phyloP scores from a whole-genome alignment of 2,113 vertebrate genomes.

The Microtus ochrogaster region DNA sequence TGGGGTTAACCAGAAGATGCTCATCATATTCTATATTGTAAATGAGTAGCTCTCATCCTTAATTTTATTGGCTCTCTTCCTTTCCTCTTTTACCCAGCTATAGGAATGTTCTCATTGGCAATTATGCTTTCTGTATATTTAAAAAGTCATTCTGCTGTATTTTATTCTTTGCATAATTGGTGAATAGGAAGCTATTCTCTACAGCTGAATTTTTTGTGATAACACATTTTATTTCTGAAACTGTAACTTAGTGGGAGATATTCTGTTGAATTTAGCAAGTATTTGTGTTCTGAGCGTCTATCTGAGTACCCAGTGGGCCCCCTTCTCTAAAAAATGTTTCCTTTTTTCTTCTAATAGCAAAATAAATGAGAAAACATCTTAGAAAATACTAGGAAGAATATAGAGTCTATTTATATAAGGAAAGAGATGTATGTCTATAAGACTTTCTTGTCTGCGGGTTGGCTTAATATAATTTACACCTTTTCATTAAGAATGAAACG shows the following conservation, averaged over 20 bases:
- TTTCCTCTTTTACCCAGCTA: not conserved
- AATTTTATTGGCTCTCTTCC: not conserved
- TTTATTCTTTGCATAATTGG: conserved; percentile 11
- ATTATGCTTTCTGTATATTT: conserved; percentile 23
- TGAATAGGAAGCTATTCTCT: not conserved
- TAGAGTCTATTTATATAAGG: not conserved
- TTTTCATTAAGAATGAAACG: conserved; percentile 32
- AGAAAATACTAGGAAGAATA: conserved; percentile 32
- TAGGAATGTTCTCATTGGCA: not conserved
- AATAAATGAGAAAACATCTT: not conserved
- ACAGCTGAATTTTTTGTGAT: conserved; percentile 4
- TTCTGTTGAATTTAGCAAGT: conserved; percentile 28
- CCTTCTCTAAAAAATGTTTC: not conserved
- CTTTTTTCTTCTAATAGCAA: conserved; percentile 32
- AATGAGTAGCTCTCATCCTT: conserved; percentile 6
- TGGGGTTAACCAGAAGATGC: conserved; percentile 16
- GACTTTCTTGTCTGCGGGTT: conserved; percentile 10
- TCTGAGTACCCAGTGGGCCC: not conserved
- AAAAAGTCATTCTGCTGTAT: not conserved
- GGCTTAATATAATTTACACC: not conserved
- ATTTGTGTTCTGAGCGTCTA: not conserved
- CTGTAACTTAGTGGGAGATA: conserved; percentile 14
- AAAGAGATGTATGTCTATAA: not conserved
- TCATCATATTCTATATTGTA: not conserved
- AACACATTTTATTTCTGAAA: conserved; percentile 9